phyloP scores from a whole-genome alignment of 1,140 invertebrate genomes.

The Sarcophaga peregrina region DNA sequence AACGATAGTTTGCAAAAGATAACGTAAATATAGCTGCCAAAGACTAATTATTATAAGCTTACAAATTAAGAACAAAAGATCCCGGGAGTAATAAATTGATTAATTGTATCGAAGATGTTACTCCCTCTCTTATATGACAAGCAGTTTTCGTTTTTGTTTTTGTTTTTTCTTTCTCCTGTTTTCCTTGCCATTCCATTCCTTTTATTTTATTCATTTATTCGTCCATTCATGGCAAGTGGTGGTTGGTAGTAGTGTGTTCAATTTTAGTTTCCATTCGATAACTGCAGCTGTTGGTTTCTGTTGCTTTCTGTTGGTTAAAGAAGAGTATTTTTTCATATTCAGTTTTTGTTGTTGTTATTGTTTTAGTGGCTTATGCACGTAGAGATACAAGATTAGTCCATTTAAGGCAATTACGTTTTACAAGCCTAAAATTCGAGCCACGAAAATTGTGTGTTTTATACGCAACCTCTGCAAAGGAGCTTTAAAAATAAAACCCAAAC shows the following conservation, averaged over 20 bases:
- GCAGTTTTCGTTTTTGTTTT: no score
- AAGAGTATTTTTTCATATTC: neutral
- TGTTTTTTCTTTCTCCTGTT: no score
- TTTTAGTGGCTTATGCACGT: slow-evolving; percentile 28
- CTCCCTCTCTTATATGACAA: neutral
- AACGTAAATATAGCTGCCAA: neutral
- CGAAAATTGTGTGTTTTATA: slow-evolving; percentile 15
- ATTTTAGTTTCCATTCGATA: neutral
- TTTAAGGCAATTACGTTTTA: slow-evolving; percentile 40
- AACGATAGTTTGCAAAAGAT: no score
- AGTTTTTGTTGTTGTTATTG: no score
- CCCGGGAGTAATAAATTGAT: slow-evolving; percentile 24
- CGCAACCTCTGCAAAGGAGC: neutral
- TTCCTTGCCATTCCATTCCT: no score
- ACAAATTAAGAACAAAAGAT: slow-evolving; percentile 27
- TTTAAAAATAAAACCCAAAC: neutral
- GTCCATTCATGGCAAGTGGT: slow-evolving; percentile 2
- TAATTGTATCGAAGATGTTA: slow-evolving; percentile 1
- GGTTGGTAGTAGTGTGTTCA: neutral
- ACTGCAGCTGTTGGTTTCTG: slow-evolving; percentile 12
- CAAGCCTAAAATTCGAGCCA: slow-evolving; percentile 33
- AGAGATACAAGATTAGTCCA: slow-evolving; percentile 40
- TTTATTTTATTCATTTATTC: neutral
- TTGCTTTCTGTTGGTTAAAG: neutral
- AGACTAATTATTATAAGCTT: slow-evolving; percentile 22